Conservation (phyloP, 1,140 invertebrate species). For the Halotydeus destructor region DNA sequence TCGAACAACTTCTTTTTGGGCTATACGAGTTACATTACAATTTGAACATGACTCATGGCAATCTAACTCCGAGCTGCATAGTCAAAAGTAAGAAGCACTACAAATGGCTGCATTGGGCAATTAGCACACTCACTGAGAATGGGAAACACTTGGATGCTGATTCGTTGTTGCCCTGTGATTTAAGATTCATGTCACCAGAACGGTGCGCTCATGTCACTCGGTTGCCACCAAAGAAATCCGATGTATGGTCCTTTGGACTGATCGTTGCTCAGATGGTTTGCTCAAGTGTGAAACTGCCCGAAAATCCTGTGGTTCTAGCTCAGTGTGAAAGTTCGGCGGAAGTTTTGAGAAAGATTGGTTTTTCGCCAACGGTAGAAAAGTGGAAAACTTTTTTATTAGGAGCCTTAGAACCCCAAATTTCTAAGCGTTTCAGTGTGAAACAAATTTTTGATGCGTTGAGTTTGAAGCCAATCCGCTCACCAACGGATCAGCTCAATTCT, state of each 20-base stretch:
- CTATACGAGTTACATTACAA: constrained; percentile 11
- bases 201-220: constrained; percentile 1
- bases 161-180: constrained; percentile 5
- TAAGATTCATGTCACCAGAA: constrained; percentile 11
- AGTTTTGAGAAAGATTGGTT: constrained; percentile 7
- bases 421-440: constrained; percentile 1
- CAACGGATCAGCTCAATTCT: no score
- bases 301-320: constrained; percentile 8
- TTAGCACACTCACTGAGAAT: constrained; percentile 11
- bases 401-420: constrained; percentile 4
- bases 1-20: constrained; percentile 1
- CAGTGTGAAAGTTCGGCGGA: constrained; percentile 5
- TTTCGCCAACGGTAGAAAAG: background rate
- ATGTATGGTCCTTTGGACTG: constrained; percentile 78
- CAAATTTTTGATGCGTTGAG: constrained; percentile 7
- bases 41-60: constrained; percentile 10
- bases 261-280: constrained; percentile 55
- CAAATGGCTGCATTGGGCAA: constrained; percentile 14
- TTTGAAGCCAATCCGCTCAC: no score
- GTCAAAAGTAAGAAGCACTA: constrained; percentile 2
- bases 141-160: constrained; percentile 7
- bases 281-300: constrained; percentile 8
- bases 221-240: constrained; percentile 37
- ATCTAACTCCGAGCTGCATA: constrained; percentile 10
- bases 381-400: constrained; percentile 8